Conservation (phyloP, 2,888 invertebrate genomes). For the Diabrotica balteata region DNA sequence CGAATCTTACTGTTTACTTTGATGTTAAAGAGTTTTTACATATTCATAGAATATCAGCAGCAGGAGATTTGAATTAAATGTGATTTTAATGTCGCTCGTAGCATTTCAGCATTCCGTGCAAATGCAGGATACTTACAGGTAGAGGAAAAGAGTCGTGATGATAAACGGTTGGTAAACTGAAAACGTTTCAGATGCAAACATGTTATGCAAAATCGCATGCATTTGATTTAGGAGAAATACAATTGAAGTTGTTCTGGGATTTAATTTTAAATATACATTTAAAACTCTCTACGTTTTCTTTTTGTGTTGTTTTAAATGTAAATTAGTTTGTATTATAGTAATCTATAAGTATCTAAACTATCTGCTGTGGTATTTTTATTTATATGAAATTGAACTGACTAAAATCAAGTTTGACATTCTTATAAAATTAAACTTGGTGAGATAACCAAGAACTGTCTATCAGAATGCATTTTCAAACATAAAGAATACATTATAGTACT, state of each 20-base stretch:
- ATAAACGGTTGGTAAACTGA: background rate
- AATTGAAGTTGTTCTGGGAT: background rate
- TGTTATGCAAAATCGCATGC: background rate
- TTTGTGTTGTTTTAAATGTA: no score
- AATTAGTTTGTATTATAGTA: no score
- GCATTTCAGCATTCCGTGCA: conserved; percentile 18
- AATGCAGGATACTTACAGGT: conserved; percentile 35
- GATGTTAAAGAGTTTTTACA: conserved; percentile 34
- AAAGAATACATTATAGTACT: no score
- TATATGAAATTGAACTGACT: no score
- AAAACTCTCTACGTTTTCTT: no score
- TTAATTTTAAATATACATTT: background rate
- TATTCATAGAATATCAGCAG: conserved; percentile 29
- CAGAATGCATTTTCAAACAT: no score
- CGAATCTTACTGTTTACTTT: conserved; percentile 30
- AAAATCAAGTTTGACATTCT: no score
- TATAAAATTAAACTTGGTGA: no score
- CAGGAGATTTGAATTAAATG: conserved; percentile 22
- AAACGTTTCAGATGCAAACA: background rate
- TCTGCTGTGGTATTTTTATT: no score
- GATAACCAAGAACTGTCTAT: no score
- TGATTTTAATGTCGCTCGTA: conserved; percentile 16
- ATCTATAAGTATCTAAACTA: no score
- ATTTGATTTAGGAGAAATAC: background rate
- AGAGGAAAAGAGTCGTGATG: conserved; percentile 1